Percentiles rank a stretch among this genome's conserved stretches.
Evolutionary conservation across 2,888 invertebrate species (phyloP).

Genomic region (Drosophila villosipedis): DNA sequence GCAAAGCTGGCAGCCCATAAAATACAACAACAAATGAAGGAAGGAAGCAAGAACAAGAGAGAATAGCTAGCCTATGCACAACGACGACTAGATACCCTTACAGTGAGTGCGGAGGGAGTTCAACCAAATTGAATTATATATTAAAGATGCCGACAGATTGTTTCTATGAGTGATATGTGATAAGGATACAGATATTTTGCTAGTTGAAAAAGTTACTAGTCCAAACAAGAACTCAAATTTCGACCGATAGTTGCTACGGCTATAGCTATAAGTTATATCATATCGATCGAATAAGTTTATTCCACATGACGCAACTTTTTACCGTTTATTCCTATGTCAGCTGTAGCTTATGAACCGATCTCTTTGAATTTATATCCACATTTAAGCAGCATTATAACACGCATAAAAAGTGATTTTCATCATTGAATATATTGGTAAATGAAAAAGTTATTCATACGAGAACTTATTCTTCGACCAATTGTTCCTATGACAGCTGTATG

Average conservation of each 20-base stretch:
- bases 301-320: background rate
- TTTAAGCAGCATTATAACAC: rapidly evolving
- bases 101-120: too few species aligned
- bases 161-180: background rate
- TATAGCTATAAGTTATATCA: background rate
- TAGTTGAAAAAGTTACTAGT: background rate
- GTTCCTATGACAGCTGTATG: background rate
- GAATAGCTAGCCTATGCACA: background rate
- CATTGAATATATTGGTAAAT: background rate
- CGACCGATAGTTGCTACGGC: background rate
- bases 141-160: background rate
- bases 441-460: rapidly evolving
- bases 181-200: background rate
- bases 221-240: background rate
- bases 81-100: background rate
- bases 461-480: rapidly evolving
- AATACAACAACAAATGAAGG: conserved; percentile 1
- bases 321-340: background rate
- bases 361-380: background rate
- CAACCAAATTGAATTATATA: background rate
- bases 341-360: background rate
- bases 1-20: conserved; percentile 22
- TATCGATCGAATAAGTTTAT: background rate
- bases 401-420: background rate
- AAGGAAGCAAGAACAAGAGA: background rate